A percentile compares a stretch with the other conserved stretches of the same genome.
These are phyloP conservation scores for Cephalotes varians DNA, from an alignment of 2,888 invertebrate species.

Conservation along the genomic window DNA sequence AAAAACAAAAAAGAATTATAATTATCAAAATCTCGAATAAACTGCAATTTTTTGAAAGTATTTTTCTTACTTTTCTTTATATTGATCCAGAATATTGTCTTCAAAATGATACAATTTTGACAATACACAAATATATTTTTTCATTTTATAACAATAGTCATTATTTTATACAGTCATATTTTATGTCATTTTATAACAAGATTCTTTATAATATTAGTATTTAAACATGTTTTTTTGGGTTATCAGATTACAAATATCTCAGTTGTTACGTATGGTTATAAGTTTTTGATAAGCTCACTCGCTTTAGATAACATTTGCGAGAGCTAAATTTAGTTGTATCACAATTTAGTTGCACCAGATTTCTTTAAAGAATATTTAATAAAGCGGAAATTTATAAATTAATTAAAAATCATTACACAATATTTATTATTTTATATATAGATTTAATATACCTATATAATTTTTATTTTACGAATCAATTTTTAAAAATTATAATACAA, in stretches of 20 bases:
- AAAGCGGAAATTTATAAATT: not conserved
- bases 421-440: not conserved
- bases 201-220: no score
- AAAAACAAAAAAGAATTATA: not conserved
- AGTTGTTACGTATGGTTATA: not conserved
- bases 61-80: not conserved
- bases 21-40: not conserved
- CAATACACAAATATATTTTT: not conserved
- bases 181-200: no score
- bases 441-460: conserved; percentile 1
- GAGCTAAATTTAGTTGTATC: not conserved
- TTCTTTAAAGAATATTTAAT: not conserved
- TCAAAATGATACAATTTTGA: not conserved
- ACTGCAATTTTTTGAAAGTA: not conserved
- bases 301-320: not conserved
- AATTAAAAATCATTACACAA: conserved; percentile 9
- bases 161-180: not conserved
- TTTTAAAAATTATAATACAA: not conserved
- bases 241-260: conserved; percentile 1
- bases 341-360: not conserved
- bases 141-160: no score
- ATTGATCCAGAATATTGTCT: not conserved
- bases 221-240: conserved; percentile 19
- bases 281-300: conserved; percentile 3
- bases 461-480: not conserved